Conservation (phyloP, 2,888 invertebrate genomes). For the Tigriopus californicus region DNA sequence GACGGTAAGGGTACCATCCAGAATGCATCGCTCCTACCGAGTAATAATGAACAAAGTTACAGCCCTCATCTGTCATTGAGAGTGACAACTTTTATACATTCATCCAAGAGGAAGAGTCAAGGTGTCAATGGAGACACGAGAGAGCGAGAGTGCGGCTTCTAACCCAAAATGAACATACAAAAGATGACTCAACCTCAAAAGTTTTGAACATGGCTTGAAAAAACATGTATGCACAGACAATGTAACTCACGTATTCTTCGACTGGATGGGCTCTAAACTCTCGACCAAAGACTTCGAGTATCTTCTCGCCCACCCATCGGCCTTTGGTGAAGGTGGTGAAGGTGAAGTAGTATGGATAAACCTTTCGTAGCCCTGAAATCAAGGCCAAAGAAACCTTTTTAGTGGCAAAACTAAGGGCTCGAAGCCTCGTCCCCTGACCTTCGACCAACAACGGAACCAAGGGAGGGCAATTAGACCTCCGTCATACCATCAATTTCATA, state of each 20-base stretch:
- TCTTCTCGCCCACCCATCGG: constrained; percentile 82
- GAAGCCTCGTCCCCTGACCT: no score
- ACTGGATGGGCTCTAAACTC: constrained; percentile 89
- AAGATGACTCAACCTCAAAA: no score
- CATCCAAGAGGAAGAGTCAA: not conserved
- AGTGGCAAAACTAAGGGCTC: no score
- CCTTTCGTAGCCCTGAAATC: constrained; percentile 43
- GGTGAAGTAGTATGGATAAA: constrained; percentile 90
- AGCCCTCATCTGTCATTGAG: not conserved
- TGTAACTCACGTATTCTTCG: constrained; percentile 48
- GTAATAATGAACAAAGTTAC: not conserved
- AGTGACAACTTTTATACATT: not conserved
- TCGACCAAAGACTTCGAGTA: constrained; percentile 73
- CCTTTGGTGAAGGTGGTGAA: constrained; percentile 92
- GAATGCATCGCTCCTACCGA: constrained; percentile 55
- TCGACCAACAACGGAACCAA: no score
- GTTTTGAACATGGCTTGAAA: no score
- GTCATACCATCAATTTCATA: no score
- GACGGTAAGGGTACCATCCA: constrained; percentile 74
- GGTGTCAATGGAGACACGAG: not conserved
- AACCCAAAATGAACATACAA: no score
- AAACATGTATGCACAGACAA: not conserved
- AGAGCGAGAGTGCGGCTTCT: no score
- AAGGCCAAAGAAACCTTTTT: not conserved
- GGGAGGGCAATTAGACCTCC: no score